Conservation (phyloP, 2,113 vertebrate species). For the Alligator sinensis region DNA sequence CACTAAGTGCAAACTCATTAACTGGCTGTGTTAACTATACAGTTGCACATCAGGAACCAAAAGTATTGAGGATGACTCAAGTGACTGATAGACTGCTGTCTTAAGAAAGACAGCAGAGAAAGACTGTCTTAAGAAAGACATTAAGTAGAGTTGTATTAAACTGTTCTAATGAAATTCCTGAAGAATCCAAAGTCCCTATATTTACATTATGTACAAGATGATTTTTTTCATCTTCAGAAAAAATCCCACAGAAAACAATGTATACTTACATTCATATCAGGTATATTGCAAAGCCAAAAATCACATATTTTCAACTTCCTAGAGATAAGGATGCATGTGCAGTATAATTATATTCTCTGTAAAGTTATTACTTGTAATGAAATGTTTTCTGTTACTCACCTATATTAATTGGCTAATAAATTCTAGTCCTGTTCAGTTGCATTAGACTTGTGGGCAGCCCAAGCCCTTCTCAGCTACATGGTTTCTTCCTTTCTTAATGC, state of each 20-base stretch:
- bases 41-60: neutral
- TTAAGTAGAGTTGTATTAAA: neutral
- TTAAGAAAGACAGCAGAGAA: no score
- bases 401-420: neutral
- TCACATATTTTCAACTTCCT: neutral
- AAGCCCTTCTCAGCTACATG: neutral
- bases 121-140: no score
- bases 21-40: neutral
- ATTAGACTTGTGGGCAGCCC: neutral
- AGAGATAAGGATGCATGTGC: neutral
- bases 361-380: neutral
- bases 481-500: neutral
- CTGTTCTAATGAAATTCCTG: neutral
- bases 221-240: neutral
- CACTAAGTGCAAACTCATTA: neutral
- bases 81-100: neutral
- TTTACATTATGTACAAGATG: neutral
- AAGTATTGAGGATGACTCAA: neutral
- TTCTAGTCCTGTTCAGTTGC: neutral
- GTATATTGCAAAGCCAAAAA: neutral
- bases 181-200: neutral
- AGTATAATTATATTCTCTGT: neutral
- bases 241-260: neutral
- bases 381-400: neutral
- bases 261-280: neutral